These are phyloP conservation scores for Yponomeuta evonymella DNA, from an alignment of 2,888 invertebrate species.

Conservation along the genomic window DNA sequence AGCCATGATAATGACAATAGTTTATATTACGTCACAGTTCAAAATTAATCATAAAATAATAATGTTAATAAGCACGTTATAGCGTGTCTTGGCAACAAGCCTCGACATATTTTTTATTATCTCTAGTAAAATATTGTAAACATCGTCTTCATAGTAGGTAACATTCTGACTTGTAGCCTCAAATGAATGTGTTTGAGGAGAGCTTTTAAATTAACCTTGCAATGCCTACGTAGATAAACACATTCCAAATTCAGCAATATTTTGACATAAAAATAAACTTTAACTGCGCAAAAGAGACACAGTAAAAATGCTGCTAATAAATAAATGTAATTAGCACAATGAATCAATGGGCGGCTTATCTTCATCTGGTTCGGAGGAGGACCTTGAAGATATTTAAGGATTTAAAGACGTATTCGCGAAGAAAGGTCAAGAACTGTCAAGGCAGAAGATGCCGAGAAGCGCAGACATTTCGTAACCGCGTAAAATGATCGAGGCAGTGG, in stretches of 20 bases:
- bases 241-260: neutral
- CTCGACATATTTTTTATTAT: slow-evolving; percentile 10
- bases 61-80: neutral
- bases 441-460: neutral
- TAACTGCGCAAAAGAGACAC: neutral
- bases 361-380: neutral
- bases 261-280: neutral
- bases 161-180: neutral
- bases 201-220: neutral
- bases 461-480: slow-evolving; percentile 19
- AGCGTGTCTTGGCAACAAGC: neutral
- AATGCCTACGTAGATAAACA: neutral
- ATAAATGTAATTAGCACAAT: neutral
- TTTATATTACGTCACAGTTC: too few species aligned
- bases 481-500: slow-evolving; percentile 38
- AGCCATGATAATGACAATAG: too few species aligned
- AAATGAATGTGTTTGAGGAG: neutral
- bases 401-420: neutral
- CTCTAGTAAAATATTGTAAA: neutral
- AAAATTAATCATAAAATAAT: neutral
- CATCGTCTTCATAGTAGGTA: neutral
- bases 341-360: neutral
- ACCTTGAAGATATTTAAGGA: slow-evolving; percentile 11
- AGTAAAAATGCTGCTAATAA: neutral
- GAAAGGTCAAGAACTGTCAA: slow-evolving; percentile 11